Base-by-base conservation (phyloP, 2,797 vertebrate genomes). In the Chromis chromis region DNA sequence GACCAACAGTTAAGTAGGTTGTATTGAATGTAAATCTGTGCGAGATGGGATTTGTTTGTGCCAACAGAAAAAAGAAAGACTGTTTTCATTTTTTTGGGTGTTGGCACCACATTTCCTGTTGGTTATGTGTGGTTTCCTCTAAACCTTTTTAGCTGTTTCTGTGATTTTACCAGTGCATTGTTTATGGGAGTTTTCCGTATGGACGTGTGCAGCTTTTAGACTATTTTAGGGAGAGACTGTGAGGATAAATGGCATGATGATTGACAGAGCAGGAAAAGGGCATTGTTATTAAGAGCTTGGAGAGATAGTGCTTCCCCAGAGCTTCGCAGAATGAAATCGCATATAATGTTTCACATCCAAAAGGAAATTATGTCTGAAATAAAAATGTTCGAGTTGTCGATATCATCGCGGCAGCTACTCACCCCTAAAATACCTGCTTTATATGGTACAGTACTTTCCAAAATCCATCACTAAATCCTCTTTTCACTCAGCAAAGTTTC, bases 81-180 rank as follows among this genome's bases (percentile, higher is more conserved):
- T 70, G 44, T 65, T 80, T 79, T 53, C 70, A 27, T 72, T 78
- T 79, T 60, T 27, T 27, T 55, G 80, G 69, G 77, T 80, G 81
- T 56, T 87, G 83, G 84, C 81, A 85, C 31, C 80, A 65, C 19
- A 25, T 81, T 89, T 91, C 85, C 85, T 82, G 79, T 81, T 81
- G 81, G 69, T 33, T 65, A 50, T 71, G 67, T 75, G 80, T 55
- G 49, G 75, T 86, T 90, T 91, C 84, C 88, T 79, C 63, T 22
- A 13, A 70, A 61, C 27, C 4, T 46, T 85, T 89, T 81, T 57
- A 65, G 82, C 24, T 14, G 2, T 77, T 89, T 84, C 19, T 36
- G 31, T 63, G 70, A 72, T 65, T 84, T 77, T 76, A 28, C 73
- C 63, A 50, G 31, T 49, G 54, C 64, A 79, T 89, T 89, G 87